Evolutionary conservation across 2,797 vertebrate genomes (phyloP).

Genomic region (Trematomus bernacchii): DNA sequence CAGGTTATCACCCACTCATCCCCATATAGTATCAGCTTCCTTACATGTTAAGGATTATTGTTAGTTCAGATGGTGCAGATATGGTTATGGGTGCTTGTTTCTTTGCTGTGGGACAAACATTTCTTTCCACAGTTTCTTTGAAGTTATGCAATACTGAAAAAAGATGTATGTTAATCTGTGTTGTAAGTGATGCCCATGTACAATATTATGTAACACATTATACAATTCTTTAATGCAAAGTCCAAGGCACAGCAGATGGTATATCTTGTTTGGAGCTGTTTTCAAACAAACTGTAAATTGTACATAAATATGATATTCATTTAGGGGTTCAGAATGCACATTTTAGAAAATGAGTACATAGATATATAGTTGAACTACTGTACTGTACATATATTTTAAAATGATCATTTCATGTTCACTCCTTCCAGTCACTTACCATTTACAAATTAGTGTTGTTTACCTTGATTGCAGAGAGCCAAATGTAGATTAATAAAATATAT

Average conservation of each 20-base stretch:
- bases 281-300: constrained; percentile 28
- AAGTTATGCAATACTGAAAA: constrained; percentile 17
- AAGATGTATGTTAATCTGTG: constrained; percentile 33
- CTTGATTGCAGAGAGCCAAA: constrained; percentile 52
- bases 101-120: constrained; percentile 4
- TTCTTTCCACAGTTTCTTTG: constrained; percentile 5
- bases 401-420: constrained; percentile 26
- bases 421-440: constrained; percentile 75
- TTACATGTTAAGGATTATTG: constrained; percentile 12
- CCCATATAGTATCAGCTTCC: background rate
- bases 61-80: constrained; percentile 6
- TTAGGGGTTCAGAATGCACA: constrained; percentile 9
- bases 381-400: constrained; percentile 39
- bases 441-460: constrained; percentile 77
- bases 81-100: background rate
- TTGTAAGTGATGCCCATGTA: constrained; percentile 26
- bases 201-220: constrained; percentile 4
- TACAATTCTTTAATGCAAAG: background rate
- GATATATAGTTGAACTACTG: background rate
- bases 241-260: constrained; percentile 5
- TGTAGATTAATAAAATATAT: constrained; percentile 15
- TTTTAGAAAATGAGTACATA: background rate
- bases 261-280: constrained; percentile 18
- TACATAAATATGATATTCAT: constrained; percentile 35
- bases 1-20: constrained; percentile 15